Percentiles rank a stretch among this genome's conserved stretches.
Conservation (phyloP, 30 jellyfish, hydroid and myxozoan species). For the Rhopilema esculentum region DNA sequence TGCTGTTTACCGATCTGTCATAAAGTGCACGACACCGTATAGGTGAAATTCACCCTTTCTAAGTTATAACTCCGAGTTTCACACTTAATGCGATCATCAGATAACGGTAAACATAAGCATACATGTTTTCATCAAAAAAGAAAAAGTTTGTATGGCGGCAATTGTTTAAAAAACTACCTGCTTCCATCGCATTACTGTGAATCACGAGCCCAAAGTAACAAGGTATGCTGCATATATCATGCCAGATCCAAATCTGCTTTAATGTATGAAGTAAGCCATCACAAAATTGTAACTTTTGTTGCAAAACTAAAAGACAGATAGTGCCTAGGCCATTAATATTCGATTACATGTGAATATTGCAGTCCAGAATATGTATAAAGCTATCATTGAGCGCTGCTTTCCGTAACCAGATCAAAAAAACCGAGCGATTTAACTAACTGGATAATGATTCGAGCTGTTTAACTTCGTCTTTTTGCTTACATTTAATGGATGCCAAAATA, state of each 20-base stretch:
- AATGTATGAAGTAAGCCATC: not conserved
- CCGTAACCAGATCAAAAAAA: not conserved
- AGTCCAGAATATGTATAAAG: not conserved
- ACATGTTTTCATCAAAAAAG: too few relatives aligned
- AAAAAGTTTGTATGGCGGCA: too few relatives aligned
- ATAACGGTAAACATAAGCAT: too few relatives aligned
- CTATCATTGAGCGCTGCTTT: not conserved
- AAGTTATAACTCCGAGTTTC: too few relatives aligned
- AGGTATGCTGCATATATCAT: too few relatives aligned
- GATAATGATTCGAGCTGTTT: not conserved
- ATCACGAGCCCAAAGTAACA: too few relatives aligned
- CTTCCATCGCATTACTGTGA: too few relatives aligned
- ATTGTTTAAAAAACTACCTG: too few relatives aligned
- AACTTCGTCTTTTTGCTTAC: not conserved
- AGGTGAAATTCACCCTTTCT: too few relatives aligned
- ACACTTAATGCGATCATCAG: too few relatives aligned
- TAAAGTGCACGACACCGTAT: too few relatives aligned
- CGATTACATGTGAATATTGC: not conserved
- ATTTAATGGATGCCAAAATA: not conserved
- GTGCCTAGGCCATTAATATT: not conserved
- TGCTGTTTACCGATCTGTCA: too few relatives aligned
- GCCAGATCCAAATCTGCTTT: not conserved
- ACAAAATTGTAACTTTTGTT: not conserved
- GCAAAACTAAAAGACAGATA: not conserved
- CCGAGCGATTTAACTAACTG: not conserved